Percentiles rank a stretch among this genome's conserved stretches.
phyloP scores from a whole-genome alignment of 2,113 vertebrate species.

The Periophthalmus modestus region DNA sequence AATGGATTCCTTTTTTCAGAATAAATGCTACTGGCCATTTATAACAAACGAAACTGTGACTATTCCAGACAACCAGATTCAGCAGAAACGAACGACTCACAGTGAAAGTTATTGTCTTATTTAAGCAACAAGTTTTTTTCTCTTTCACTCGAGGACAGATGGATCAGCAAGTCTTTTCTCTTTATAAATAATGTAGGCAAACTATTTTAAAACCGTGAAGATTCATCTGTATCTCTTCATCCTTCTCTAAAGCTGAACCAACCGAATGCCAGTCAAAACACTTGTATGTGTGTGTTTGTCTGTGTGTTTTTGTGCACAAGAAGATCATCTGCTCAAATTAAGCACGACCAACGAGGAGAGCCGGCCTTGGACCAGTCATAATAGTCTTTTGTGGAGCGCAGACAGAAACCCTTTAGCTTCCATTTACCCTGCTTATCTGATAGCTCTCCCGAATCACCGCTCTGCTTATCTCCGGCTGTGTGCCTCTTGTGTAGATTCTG shows the following conservation, averaged over 20 bases:
- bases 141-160: constrained; percentile 1
- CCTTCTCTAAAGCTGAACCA: constrained; percentile 41
- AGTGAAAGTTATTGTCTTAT: background rate
- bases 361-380: constrained; percentile 53
- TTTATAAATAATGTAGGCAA: constrained; percentile 1
- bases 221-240: constrained; percentile 55
- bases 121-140: background rate
- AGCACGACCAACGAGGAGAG: constrained; percentile 15
- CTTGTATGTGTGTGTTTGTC: background rate
- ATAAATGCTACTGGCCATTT: constrained; percentile 12
- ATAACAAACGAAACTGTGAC: constrained; percentile 33
- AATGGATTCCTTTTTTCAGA: background rate
- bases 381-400: constrained; percentile 71
- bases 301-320: background rate
- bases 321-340: constrained; percentile 44
- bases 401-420: constrained; percentile 56
- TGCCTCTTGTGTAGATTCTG: constrained; percentile 4
- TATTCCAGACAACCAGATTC: constrained; percentile 1
- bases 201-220: constrained; percentile 37
- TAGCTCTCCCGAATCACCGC: constrained; percentile 22
- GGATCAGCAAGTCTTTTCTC: background rate
- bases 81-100: background rate
- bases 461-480: constrained; percentile 17
- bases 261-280: constrained; percentile 46
- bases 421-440: constrained; percentile 51